Evolutionary conservation across 2,113 vertebrate species (phyloP).

Genomic region (Mobula birostris): DNA sequence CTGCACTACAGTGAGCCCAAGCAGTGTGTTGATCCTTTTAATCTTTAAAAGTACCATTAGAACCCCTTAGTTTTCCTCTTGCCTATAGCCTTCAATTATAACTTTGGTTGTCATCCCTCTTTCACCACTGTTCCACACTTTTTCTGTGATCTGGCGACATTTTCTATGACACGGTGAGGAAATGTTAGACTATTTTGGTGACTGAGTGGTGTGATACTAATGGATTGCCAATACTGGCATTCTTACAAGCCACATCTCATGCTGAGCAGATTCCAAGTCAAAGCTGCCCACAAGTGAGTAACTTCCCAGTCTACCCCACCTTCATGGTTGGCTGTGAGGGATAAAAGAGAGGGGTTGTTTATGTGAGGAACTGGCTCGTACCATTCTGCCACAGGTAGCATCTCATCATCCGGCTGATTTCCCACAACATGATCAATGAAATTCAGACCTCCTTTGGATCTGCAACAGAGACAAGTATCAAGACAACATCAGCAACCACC

Average conservation of each 20-base stretch:
- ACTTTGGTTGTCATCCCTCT: neutral
- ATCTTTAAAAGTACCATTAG: neutral
- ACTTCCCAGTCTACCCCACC: neutral
- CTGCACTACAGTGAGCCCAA: too few species aligned
- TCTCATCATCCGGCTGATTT: conserved; percentile 70
- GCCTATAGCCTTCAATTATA: neutral
- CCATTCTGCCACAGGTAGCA: conserved; percentile 67
- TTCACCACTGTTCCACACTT: neutral
- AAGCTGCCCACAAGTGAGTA: neutral
- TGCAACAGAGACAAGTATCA: conserved; percentile 42
- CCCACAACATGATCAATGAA: conserved; percentile 76
- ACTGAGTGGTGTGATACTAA: neutral
- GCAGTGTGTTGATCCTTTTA: neutral
- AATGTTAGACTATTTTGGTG: neutral
- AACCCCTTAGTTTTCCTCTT: neutral
- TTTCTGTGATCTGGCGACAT: neutral
- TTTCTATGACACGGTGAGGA: neutral
- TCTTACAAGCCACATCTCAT: neutral
- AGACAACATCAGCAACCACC: neutral
- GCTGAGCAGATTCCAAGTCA: neutral
- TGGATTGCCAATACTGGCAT: neutral
- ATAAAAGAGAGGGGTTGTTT: neutral
- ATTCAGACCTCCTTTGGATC: conserved; percentile 53
- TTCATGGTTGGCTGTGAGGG: neutral
- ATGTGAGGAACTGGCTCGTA: conserved; percentile 42